Evolutionary conservation across 1,140 invertebrate species (phyloP), one percentile per base, ranked within the genome.

Genomic region (Calliphora vicina): DNA sequence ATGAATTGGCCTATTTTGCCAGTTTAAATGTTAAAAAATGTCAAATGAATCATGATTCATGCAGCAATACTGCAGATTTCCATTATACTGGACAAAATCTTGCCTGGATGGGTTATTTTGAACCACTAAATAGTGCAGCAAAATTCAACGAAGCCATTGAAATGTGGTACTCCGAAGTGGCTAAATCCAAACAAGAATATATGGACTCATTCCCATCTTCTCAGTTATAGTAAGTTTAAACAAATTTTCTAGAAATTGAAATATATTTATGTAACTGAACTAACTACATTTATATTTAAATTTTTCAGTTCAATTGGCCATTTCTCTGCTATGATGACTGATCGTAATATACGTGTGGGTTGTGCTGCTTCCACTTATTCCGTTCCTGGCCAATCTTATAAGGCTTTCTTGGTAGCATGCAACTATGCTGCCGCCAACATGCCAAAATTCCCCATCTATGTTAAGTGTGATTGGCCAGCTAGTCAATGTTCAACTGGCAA

Each of bases 31-130:
- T 87, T 0, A 83, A 43, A n/a, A 85, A 85, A 80, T 89, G 88
- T 13, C 9, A 82, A 57, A 87, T 89, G 86, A 12, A 43, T 0
- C 88, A 89, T 85, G 88, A 89, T 4, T 83, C 67, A 1, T 89
- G 88, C 84, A 86, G 83, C 83, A 89, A 88, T n/a, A 89, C 88
- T 9, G 85, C 85, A 8, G 78, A 57, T 15, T 89, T 87, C 74
- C 78, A 84, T 29, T 89, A 85, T 85, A 83, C 87, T 45, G 88
- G 88, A 10, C 88, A 89, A 84, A 88, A 89, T 76, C 83, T 89
- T 61, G 88, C 88, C 20, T 87, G 86, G 45, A 17, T 57, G 2
- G 42, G 2, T 29, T 25, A 29, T 20, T n/a, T 15, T 42, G 73
- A 17, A 1, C 15, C 27, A 17, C 1, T n/a, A 13, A n/a, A 20